These are phyloP conservation scores for Notodonta ziczac DNA, from an alignment of 2,888 invertebrate genomes.

Conservation along the genomic window DNA sequence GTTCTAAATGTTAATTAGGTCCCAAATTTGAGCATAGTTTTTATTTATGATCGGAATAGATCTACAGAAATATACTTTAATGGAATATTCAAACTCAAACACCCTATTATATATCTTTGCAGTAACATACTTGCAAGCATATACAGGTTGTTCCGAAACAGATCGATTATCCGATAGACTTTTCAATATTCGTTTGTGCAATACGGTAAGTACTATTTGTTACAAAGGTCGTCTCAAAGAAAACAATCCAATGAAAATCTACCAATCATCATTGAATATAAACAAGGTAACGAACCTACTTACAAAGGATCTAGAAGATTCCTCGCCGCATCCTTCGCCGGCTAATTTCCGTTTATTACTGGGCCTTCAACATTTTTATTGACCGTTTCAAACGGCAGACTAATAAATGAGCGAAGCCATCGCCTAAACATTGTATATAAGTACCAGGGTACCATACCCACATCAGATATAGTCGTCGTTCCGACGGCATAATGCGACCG, in stretches of 20 bases:
- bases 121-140: too few relatives aligned
- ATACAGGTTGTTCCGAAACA: too few relatives aligned
- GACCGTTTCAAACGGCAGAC: constrained; percentile 54
- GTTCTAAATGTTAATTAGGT: too few relatives aligned
- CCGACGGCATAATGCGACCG: constrained; percentile 71
- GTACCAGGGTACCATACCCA: constrained; percentile 73
- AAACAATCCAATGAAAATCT: neutral
- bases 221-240: neutral
- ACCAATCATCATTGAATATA: constrained; percentile 12
- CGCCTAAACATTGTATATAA: constrained; percentile 72
- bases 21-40: too few relatives aligned
- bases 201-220: neutral
- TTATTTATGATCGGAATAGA: too few relatives aligned
- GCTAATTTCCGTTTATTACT: constrained; percentile 55
- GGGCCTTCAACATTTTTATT: constrained; percentile 61
- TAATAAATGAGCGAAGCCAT: constrained; percentile 66
- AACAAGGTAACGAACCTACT: constrained; percentile 23
- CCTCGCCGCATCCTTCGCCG: constrained; percentile 30
- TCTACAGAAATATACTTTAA: too few relatives aligned
- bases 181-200: too few relatives aligned
- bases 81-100: too few relatives aligned
- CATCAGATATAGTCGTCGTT: constrained; percentile 74
- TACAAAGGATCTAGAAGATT: constrained; percentile 22
- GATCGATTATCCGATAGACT: too few relatives aligned
- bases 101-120: too few relatives aligned